A percentile compares a stretch with the other conserved stretches of the same genome.
These are phyloP conservation scores for Chelonia mydas DNA, from an alignment of 2,797 vertebrate genomes.

Conservation along the genomic window DNA sequence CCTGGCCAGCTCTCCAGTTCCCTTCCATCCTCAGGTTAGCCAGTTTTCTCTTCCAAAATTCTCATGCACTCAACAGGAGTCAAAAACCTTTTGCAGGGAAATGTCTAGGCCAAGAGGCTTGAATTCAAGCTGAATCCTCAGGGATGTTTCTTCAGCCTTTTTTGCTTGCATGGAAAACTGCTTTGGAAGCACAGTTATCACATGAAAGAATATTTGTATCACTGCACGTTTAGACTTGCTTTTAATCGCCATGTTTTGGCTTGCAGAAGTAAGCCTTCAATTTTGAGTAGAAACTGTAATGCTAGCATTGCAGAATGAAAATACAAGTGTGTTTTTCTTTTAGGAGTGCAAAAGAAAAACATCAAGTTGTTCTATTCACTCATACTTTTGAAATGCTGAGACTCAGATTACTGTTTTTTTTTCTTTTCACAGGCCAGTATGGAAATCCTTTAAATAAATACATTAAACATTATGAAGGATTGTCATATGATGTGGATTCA, in stretches of 20 bases:
- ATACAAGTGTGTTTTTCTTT: neutral
- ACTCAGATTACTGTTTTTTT: neutral
- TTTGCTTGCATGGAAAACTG: neutral
- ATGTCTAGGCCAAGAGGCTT: neutral
- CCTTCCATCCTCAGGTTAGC: neutral
- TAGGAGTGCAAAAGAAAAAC: neutral
- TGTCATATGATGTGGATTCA: constrained; percentile 90
- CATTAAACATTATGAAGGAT: constrained; percentile 95
- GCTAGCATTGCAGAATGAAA: neutral
- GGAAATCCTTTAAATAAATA: constrained; percentile 91
- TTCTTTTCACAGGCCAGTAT: constrained; percentile 87
- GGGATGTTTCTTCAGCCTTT: neutral
- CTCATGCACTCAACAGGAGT: neutral
- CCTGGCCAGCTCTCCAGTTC: neutral
- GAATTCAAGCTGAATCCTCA: neutral
- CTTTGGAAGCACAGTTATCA: neutral
- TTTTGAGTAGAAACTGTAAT: neutral
- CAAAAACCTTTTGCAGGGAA: neutral
- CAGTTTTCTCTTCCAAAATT: fast-evolving
- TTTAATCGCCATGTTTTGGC: neutral
- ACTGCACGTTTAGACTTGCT: neutral
- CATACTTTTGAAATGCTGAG: constrained; percentile 1
- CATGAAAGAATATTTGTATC: neutral
- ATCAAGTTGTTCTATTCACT: neutral
- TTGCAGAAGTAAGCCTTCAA: neutral